A percentile compares a stretch with the other conserved stretches of the same genome.
Conservation (phyloP, 2,888 invertebrate genomes). For the Drosophila testacea region DNA sequence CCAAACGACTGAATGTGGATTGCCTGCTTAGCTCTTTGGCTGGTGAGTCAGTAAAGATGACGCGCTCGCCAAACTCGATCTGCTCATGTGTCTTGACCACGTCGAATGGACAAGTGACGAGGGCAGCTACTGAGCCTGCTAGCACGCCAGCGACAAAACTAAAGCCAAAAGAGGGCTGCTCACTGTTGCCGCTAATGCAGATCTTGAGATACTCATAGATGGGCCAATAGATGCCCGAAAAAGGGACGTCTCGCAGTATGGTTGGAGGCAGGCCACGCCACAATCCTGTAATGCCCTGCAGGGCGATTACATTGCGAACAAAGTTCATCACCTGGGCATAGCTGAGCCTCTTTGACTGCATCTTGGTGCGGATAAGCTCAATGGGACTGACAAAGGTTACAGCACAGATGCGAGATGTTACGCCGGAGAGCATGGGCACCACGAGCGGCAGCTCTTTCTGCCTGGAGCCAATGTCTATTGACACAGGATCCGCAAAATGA, state of each 20-base stretch:
- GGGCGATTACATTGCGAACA: slow-evolving; percentile 87
- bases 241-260: slow-evolving; percentile 82
- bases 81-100: slow-evolving; percentile 99
- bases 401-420: slow-evolving; percentile 92
- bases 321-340: slow-evolving; percentile 88
- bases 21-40: slow-evolving; percentile 59
- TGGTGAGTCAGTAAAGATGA: slow-evolving; percentile 86
- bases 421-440: slow-evolving; percentile 94
- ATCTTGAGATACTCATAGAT: slow-evolving; percentile 92
- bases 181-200: slow-evolving; percentile 85
- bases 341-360: slow-evolving; percentile 96
- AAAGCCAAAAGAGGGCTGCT: slow-evolving; percentile 88
- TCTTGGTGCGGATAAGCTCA: slow-evolving; percentile 98
- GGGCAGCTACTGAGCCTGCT: slow-evolving; percentile 96
- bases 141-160: slow-evolving; percentile 92
- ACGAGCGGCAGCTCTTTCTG: slow-evolving; percentile 87
- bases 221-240: slow-evolving; percentile 95
- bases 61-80: slow-evolving; percentile 95
- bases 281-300: slow-evolving; percentile 91
- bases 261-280: slow-evolving; percentile 89
- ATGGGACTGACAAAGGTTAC: slow-evolving; percentile 96
- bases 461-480: neutral
- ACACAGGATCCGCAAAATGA: slow-evolving; percentile 31
- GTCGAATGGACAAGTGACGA: slow-evolving; percentile 98
- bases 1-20: slow-evolving; percentile 86